Evolutionary conservation across 2,113 vertebrate species (phyloP), one percentile per base, ranked within the genome.

Genomic region (Odocoileus hemionus): DNA sequence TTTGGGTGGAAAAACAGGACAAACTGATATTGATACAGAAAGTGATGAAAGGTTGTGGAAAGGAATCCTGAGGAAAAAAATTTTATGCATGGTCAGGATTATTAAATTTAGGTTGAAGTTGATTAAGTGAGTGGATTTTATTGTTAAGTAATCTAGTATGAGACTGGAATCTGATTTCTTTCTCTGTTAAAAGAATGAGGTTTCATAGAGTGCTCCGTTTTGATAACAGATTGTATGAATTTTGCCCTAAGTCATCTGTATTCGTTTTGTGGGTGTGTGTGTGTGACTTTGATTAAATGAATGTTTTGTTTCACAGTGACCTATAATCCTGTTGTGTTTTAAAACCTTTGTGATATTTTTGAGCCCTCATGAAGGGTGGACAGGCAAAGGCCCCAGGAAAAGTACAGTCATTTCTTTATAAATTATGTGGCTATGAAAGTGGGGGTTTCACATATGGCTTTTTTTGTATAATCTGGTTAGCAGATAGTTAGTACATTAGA

Each of bases 371-470:
- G 57, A 74, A 92, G 64, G 89, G 94, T 89, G 30, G 82, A 67
- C 6, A 23, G 94, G 89, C 96, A 98, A 97, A 80, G 47, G 47
- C 89, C 67, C 47, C 6, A 25, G 82, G 86, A 95, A 89, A 97
- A 97, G 90, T 74, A 60, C 83, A 55, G 36, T 89, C 33, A 70
- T 85, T 86, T 93, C 92, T 84, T 94, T 87, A 47, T 97, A 95
- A 95, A 83, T 74, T 25, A 84, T 39, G 84, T 95, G 57, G 57
- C 97, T 96, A 96, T 58, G 61, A 98, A 80, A 86, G 52, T 33
- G 23, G 90, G 84, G 80, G 61, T 92, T 95, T 97, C 89, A 97
- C 89, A 92, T 97, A 97, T 96, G 97, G 97, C 92, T 97, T 95
- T 80, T 80, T 97, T 95, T 92, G 90, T 54, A 96, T 94, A 91